Conservation (phyloP, 2,113 vertebrate genomes). For the Planiliza haematocheilus region DNA sequence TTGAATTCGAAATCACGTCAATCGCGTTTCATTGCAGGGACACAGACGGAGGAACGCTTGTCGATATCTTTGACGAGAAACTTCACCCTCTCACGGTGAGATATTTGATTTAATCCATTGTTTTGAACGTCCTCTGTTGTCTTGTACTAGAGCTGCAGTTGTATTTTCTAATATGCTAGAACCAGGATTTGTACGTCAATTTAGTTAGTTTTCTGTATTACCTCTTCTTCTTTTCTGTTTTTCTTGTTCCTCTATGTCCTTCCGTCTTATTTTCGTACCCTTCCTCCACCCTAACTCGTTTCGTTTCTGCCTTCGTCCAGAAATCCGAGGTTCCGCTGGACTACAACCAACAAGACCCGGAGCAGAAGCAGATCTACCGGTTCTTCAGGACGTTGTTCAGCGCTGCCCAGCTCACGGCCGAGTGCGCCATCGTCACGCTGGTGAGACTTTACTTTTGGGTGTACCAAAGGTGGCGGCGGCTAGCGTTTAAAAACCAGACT, state of each 20-base stretch:
- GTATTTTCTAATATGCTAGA: no score
- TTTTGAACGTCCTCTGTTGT: neutral
- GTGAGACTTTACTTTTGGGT: conserved; percentile 77
- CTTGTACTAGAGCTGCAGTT: neutral
- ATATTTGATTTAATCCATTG: neutral
- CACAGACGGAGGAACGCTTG: conserved; percentile 89
- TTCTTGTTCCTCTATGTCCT: neutral
- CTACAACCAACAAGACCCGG: conserved; percentile 93
- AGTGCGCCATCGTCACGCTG: conserved; percentile 99
- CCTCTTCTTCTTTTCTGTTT: no score
- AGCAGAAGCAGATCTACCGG: conserved; percentile 98
- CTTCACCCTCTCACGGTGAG: conserved; percentile 95
- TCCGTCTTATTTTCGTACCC: neutral
- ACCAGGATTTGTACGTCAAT: no score
- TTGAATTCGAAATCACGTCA: no score
- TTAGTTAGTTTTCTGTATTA: no score
- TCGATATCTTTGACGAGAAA: conserved; percentile 99
- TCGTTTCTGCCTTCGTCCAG: conserved; percentile 38
- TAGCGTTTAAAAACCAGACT: no score
- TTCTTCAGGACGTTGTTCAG: conserved; percentile 97
- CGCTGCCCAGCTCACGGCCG: conserved; percentile 95
- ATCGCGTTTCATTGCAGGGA: conserved; percentile 86
- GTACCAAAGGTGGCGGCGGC: no score
- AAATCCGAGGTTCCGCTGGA: conserved; percentile 89
- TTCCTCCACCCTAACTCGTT: neutral